Conservation (phyloP, 1,140 invertebrate genomes). For the Lasaia peninsularis region DNA sequence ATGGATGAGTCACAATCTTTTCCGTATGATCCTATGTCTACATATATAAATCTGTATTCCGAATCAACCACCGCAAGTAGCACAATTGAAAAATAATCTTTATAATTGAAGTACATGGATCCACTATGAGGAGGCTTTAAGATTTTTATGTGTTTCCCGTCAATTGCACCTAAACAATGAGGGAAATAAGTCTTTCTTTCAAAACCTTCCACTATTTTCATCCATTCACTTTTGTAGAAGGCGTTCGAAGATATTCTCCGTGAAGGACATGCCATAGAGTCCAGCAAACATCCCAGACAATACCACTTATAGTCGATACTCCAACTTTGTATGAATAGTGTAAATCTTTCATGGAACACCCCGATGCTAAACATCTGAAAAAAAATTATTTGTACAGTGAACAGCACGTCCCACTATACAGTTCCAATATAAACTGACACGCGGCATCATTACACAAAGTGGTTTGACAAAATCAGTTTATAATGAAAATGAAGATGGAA, state of each 20-base stretch:
- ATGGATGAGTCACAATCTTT: constrained; percentile 15
- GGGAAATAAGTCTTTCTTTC: constrained; percentile 39
- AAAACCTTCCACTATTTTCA: constrained; percentile 36
- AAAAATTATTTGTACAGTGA: too few species aligned
- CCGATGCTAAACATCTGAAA: constrained; percentile 28
- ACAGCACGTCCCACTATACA: too few species aligned
- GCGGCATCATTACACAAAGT: too few species aligned
- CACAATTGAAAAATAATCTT: constrained; percentile 53
- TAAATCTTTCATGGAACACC: constrained; percentile 22
- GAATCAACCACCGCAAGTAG: constrained; percentile 39
- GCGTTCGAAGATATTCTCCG: constrained; percentile 12
- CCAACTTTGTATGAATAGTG: constrained; percentile 21
- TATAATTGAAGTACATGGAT: too few species aligned
- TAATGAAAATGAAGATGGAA: too few species aligned
- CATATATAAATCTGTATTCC: constrained; percentile 8
- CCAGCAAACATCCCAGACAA: constrained; percentile 19
- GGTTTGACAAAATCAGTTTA: too few species aligned
- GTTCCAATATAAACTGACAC: too few species aligned
- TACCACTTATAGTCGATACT: constrained; percentile 23
- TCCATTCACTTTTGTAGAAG: constrained; percentile 22
- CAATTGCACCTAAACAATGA: constrained; percentile 44
- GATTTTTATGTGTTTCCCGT: constrained; percentile 49
- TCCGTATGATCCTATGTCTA: background rate
- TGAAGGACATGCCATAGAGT: constrained; percentile 17
- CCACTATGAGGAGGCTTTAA: too few species aligned